Percentiles rank a stretch among this genome's conserved stretches.
These are phyloP conservation scores for Homarus americanus DNA, from an alignment of 1,140 invertebrate species.

Conservation along the genomic window DNA sequence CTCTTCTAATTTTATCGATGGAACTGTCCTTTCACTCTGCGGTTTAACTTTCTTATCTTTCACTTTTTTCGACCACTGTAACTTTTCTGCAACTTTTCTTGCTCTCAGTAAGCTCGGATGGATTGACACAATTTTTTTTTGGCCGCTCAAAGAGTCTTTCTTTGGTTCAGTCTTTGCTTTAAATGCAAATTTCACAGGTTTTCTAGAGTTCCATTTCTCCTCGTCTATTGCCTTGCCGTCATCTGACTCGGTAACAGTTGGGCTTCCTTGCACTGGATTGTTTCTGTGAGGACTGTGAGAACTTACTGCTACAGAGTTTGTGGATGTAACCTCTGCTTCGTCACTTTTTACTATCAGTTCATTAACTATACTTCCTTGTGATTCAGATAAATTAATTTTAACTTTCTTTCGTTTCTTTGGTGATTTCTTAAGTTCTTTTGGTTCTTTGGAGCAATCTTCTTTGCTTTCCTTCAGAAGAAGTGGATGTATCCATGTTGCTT, in stretches of 20 bases:
- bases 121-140: neutral
- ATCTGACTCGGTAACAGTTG: neutral
- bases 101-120: neutral
- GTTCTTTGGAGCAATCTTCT: neutral
- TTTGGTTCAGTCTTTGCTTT: neutral
- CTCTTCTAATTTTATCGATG: neutral
- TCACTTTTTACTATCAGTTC: neutral
- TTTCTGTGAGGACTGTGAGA: neutral
- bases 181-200: neutral
- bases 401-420: neutral
- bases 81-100: neutral
- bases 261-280: neutral
- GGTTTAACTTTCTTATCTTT: neutral
- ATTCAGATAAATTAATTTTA: neutral
- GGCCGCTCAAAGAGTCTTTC: neutral
- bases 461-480: conserved; percentile 1
- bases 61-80: neutral
- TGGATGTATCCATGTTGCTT: conserved; percentile 54
- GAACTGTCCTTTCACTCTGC: neutral
- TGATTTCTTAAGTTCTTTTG: neutral
- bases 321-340: neutral
- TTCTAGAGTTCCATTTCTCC: neutral
- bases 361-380: neutral
- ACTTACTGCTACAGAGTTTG: neutral
- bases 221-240: neutral